A percentile compares a stretch with the other conserved stretches of the same genome.
Conservation (phyloP, 2,888 invertebrate genomes). For the Meteorus cinctellus region DNA sequence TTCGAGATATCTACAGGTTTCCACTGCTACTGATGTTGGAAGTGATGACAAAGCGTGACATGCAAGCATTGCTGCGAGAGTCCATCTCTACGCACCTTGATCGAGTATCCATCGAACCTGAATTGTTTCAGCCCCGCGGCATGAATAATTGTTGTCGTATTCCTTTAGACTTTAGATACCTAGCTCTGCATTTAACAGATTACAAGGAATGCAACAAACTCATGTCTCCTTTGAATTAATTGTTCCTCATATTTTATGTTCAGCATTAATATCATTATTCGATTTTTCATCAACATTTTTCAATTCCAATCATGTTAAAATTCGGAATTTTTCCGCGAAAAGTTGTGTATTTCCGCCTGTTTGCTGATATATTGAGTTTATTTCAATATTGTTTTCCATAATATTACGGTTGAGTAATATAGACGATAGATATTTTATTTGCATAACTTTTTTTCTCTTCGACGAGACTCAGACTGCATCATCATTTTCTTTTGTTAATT, state of each 20-base stretch:
- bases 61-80: conserved; percentile 36
- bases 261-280: conserved; percentile 49
- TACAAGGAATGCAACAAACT: conserved; percentile 69
- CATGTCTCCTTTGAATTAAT: conserved; percentile 55
- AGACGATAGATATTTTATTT: conserved; percentile 36
- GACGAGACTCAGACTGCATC: conserved; percentile 8
- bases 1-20: conserved; percentile 46
- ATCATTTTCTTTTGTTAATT: conserved; percentile 32
- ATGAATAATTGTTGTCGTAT: conserved; percentile 72
- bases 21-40: conserved; percentile 28
- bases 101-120: conserved; percentile 36
- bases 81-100: conserved; percentile 10
- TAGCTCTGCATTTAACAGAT: conserved; percentile 72
- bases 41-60: conserved; percentile 15
- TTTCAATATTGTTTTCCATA: conserved; percentile 42
- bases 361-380: conserved; percentile 52
- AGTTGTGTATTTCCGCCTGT: conserved; percentile 13
- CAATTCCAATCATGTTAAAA: conserved; percentile 45
- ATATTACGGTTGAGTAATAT: conserved; percentile 37
- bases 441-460: conserved; percentile 35
- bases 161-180: conserved; percentile 67
- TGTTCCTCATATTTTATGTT: conserved; percentile 43
- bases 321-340: conserved; percentile 52
- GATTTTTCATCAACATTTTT: conserved; percentile 46
- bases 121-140: conserved; percentile 67